Base-by-base conservation (phyloP, 2,113 vertebrate species). In the Podarcis muralis region DNA sequence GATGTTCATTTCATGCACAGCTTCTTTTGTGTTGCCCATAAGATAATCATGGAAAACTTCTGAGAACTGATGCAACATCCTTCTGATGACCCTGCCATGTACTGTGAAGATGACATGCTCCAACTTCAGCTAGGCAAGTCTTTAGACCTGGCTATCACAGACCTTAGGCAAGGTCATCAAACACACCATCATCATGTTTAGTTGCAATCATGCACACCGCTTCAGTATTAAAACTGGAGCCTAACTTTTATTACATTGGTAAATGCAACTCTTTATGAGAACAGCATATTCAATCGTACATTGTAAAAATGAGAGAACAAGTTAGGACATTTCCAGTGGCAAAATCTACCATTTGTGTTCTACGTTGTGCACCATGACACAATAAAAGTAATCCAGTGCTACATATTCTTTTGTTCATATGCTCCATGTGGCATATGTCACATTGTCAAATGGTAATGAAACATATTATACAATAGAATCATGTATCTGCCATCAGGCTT, bases 401-500 rank as follows among this genome's bases (percentile, higher is more conserved):
- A 20, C 86, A 6, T 84, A 88, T 87, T 87, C 48, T 32, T 87
- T 7, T 7, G 1, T 86, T 35, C 23, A 68, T 65, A 0, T 27
- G 2, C 27, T 79, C 8, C 81, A 32, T 32, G 32, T 90, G 2
- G 6, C 88, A n/a, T 35, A 0, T 91, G 6, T 71, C 53, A 35
- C 35, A 87, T 3, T 48, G 59, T 81, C 32, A 86, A 87, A 92
- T 88, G 3, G 7, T 69, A 86, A 87, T 84, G 18, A 90, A 91
- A 72, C 6, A 81, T 89, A 4, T 1, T 78, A 75, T 12, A 79
- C 15, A 88, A 87, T 57, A 20, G 1, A 78, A 43, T 48, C 25
- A 6, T 13, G 30, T 25, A 74, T 66, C 4, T 13, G 48, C 25
- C 0, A 3, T 74, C 72, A 57, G 87, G 0, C 32, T 93, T 2